Percentiles rank a stretch among this genome's conserved stretches.
phyloP scores from a whole-genome alignment of 2,797 vertebrate species.

The Nannoperca australis region DNA sequence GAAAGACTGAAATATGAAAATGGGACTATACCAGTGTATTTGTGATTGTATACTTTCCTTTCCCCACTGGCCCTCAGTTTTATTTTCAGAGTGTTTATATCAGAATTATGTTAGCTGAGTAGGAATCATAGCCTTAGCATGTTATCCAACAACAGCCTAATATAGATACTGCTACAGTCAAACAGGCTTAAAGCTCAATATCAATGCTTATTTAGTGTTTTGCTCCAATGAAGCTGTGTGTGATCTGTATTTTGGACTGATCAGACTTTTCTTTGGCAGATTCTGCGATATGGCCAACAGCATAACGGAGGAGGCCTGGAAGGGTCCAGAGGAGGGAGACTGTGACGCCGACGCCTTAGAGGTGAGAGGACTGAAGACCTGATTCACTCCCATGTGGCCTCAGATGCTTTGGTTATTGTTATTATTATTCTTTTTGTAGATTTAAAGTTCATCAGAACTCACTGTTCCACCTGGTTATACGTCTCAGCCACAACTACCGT shows the following conservation, averaged over 20 bases:
- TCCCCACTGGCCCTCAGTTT: background rate
- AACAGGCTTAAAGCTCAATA: background rate
- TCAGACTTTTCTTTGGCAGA: conserved; percentile 73
- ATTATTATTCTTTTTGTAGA: too few relatives aligned
- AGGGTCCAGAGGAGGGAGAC: conserved; percentile 91
- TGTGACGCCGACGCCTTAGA: conserved; percentile 94
- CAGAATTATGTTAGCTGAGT: background rate
- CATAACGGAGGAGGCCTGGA: conserved; percentile 94
- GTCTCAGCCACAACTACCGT: background rate
- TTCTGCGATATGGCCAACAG: conserved; percentile 98
- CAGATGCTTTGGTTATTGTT: background rate
- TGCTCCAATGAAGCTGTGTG: background rate
- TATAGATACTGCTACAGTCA: background rate
- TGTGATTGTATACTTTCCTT: background rate
- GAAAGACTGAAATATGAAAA: background rate
- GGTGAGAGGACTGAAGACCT: conserved; percentile 77
- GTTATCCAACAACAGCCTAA: background rate
- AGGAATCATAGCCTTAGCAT: background rate
- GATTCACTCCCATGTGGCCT: background rate
- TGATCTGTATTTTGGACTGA: conserved; percentile 4
- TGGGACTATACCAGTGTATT: background rate
- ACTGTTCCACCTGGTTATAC: too few relatives aligned
- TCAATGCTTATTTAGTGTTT: background rate
- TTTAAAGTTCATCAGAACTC: too few relatives aligned
- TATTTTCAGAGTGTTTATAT: background rate